Base-by-base conservation (phyloP, 1,140 invertebrate genomes). In the Drosophila melanica region DNA sequence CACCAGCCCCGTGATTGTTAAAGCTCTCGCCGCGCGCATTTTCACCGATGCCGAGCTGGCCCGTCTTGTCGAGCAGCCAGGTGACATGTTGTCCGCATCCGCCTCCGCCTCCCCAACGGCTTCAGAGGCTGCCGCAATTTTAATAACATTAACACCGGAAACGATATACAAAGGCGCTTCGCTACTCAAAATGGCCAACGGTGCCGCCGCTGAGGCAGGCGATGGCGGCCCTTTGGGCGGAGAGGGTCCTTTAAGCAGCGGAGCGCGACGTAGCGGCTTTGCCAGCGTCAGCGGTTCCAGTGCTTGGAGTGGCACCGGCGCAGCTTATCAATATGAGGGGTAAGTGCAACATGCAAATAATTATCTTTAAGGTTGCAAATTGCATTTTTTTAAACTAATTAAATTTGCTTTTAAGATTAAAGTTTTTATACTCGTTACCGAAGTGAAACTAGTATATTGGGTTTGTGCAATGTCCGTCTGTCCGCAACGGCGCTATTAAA, bases 111-210 rank as follows among this genome's bases (percentile, higher is more conserved):
- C 41, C 4, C n/a, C 42, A 12, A 7, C 27, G 5, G 27, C 0
- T 7, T 35, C 62, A 42, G 27, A 42, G 33, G 14, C 68, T 48
- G 58, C 60, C 57, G 42, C 75, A 54, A 90, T 90, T 85, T 90
- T 92, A 91, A 92, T 92, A 84, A 92, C 90, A 82, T 90, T 92
- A 82, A 92, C 90, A 76, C 90, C 90, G 58, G 90, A 90, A 79
- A 92, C 90, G 50, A 90, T 92, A 77, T 92, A 92, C 86, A 92
- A 92, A 78, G 90, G 90, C n/a, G 89, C 90, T 10, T 92, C 90
- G 54, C 54, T 91, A 44, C 70, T 92, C 35, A 92, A 92, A 77
- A 72, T 89, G 60, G 69, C 89, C 63, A 82, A 77, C 27, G 72
- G 79, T 11, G 66, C 57, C 1, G 59, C 41, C 3, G 63, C 35